These are phyloP conservation scores for Podarcis cretensis DNA, from an alignment of 2,113 vertebrate species.

Conservation along the genomic window DNA sequence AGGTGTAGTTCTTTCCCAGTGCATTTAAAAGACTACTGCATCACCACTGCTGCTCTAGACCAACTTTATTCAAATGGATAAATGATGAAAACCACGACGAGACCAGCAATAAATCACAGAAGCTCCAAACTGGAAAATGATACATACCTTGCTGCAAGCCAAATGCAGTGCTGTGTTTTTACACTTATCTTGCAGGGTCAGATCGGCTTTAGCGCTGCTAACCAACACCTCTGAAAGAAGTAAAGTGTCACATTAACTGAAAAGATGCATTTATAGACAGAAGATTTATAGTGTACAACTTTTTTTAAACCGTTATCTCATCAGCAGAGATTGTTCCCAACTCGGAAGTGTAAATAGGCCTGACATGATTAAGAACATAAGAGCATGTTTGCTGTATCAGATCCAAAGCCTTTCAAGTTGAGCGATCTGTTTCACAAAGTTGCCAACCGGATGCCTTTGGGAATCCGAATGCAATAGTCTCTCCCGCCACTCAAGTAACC, in stretches of 20 bases:
- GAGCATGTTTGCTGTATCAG: too few relatives aligned
- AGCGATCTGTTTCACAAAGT: too few relatives aligned
- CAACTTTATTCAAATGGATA: background rate
- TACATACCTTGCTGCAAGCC: slow-evolving; percentile 96
- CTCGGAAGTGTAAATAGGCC: background rate
- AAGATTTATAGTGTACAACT: background rate
- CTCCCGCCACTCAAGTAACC: background rate
- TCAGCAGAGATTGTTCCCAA: background rate
- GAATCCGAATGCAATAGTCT: too few relatives aligned
- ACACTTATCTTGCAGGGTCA: slow-evolving; percentile 92
- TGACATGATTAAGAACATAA: background rate
- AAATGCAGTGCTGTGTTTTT: slow-evolving; percentile 98
- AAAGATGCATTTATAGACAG: slow-evolving; percentile 36
- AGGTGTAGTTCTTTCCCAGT: background rate
- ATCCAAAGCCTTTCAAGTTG: too few relatives aligned
- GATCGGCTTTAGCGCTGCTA: slow-evolving; percentile 97
- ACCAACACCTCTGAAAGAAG: slow-evolving; percentile 91
- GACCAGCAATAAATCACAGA: slow-evolving; percentile 33
- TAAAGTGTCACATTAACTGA: slow-evolving; percentile 61
- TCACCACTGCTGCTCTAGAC: background rate
- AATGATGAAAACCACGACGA: background rate
- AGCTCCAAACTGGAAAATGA: background rate
- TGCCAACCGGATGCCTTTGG: too few relatives aligned
- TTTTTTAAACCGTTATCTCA: background rate
- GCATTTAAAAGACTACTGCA: background rate